A percentile compares a stretch with the other conserved stretches of the same genome.
phyloP scores from a whole-genome alignment of 2,113 vertebrate genomes.

The Cranoglanis bouderius region DNA sequence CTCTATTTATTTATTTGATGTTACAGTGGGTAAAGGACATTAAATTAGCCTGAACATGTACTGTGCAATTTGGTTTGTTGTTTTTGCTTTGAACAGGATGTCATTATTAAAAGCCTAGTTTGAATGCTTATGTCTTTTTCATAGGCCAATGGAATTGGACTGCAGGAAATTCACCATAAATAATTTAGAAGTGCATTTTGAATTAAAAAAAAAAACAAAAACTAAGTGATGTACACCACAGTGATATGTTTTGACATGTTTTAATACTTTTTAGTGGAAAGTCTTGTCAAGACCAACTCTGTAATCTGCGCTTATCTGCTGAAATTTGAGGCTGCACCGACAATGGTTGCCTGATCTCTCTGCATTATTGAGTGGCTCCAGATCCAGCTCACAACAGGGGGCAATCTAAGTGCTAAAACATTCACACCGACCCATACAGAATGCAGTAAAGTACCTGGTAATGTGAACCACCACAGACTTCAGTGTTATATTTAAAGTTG shows the following conservation, averaged over 20 bases:
- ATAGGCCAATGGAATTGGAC: not conserved
- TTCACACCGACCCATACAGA: slow-evolving; percentile 59
- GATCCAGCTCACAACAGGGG: slow-evolving; percentile 53
- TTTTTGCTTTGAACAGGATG: not conserved
- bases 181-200: not conserved
- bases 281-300: not conserved
- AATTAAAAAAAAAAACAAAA: not conserved
- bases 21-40: not conserved
- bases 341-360: slow-evolving; percentile 53
- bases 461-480: slow-evolving; percentile 34
- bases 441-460: slow-evolving; percentile 67
- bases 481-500: not conserved
- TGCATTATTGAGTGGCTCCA: slow-evolving; percentile 68
- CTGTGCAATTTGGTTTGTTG: not conserved
- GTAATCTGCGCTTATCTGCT: slow-evolving; percentile 35
- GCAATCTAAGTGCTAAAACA: slow-evolving; percentile 62
- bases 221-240: not conserved
- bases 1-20: slow-evolving; percentile 1
- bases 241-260: slow-evolving; percentile 20
- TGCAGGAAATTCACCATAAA: not conserved
- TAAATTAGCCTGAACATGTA: not conserved
- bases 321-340: slow-evolving; percentile 58
- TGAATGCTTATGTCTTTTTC: not conserved
- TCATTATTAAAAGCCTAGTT: not conserved
- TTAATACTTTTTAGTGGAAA: slow-evolving; percentile 30